Evolutionary conservation across 2,797 vertebrate species (phyloP), one percentile per base, ranked within the genome.

Genomic region (Enteromius afrohamiltoni): DNA sequence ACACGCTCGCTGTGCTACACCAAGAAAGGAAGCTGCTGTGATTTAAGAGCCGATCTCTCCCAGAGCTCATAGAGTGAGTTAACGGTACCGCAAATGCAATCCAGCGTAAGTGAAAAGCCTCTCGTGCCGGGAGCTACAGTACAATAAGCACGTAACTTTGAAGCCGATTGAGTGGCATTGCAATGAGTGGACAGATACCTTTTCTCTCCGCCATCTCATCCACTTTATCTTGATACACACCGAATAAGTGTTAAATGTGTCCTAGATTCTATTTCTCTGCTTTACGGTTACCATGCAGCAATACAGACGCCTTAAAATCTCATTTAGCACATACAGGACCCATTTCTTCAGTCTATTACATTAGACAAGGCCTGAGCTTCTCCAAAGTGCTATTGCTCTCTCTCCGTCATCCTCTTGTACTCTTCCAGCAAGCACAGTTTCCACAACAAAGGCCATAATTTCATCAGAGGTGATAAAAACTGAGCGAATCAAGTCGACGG

Each of bases 391-490:
- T 49, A 82, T 53, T 86, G 83, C 86, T 19, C 71, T 49, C 83
- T 58, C 23, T 67, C 74, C 45, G 7, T 78, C 45, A n/a, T 40
- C 80, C 51, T 77, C 76, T 87, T 73, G 67, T 76, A 83, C 85
- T 86, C 70, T 47, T 37, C 53, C 47, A 42, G 88, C 81, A 84
- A 82, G 74, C 77, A 40, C 16, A 55, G 85, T 71, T 83, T 64
- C 80, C 79, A 58, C 78, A 73, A 83, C 76, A 76, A 82, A 76
- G 82, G 29, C 88, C 82, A 86, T 93, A 92, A 94, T 94, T 93
- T 92, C 91, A 94, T 94, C 93, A 93, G 90, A 82, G 88, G 90
- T 92, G 92, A 94, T 94, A 94, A 94, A 94, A 91, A 91, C 85
- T 85, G 86, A 89, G 90, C 86, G 87, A 94, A 94, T 94, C 90